Percentiles rank a stretch among this genome's conserved stretches.
phyloP scores from a whole-genome alignment of 2,797 vertebrate genomes.

The Intellagama lesueurii region DNA sequence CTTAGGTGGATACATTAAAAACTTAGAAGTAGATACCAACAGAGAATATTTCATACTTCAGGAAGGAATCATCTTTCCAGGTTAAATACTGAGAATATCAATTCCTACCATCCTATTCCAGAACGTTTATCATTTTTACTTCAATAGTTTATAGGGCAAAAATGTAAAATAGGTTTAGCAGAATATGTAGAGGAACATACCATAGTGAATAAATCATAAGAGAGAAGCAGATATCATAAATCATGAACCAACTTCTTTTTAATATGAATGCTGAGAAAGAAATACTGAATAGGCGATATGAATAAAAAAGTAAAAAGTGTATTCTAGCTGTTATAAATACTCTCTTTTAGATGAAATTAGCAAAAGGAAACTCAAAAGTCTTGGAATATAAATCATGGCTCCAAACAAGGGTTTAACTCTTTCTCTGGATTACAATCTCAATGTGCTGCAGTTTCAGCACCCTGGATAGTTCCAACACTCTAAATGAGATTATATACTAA shows the following conservation, averaged over 20 bases:
- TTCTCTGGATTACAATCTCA: background rate
- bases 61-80: background rate
- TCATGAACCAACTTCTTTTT: background rate
- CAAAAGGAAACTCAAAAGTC: background rate
- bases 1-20: background rate
- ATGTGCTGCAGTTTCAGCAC: constrained; percentile 9
- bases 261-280: background rate
- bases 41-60: background rate
- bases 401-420: background rate
- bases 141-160: background rate
- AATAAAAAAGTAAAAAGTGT: background rate
- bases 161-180: background rate
- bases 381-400: background rate
- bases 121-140: background rate
- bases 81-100: background rate
- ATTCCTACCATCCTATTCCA: background rate
- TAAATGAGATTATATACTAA: background rate
- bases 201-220: background rate
- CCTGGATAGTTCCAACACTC: constrained; percentile 10
- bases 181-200: background rate
- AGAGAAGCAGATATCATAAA: background rate
- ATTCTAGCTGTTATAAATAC: background rate
- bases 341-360: background rate
- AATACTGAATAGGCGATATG: background rate
- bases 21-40: background rate